Conservation (phyloP, 2,888 invertebrate species). For the Omphaloscelis lunosa region DNA sequence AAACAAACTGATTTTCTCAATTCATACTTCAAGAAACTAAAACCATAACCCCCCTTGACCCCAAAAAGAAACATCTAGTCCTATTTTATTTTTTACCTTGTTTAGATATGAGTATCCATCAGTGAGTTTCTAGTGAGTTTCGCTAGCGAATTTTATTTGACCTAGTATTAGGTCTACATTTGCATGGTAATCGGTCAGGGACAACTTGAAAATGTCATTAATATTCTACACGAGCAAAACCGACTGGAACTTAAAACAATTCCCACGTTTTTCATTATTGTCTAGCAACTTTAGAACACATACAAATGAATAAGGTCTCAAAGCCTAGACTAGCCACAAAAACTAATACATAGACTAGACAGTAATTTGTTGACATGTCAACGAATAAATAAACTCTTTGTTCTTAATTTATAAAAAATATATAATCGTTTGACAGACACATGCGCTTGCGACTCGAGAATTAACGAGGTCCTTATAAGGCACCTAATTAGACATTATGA, state of each 20-base stretch:
- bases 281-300: conserved; percentile 19
- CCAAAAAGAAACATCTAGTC: too few relatives aligned
- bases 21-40: too few relatives aligned
- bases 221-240: neutral
- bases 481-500: conserved; percentile 55
- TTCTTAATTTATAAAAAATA: conserved; percentile 36
- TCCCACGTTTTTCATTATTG: conserved; percentile 23
- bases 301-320: conserved; percentile 23
- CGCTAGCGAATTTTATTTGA: too few relatives aligned
- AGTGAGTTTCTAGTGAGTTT: too few relatives aligned
- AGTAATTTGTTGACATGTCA: conserved; percentile 59
- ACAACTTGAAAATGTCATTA: neutral
- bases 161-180: neutral
- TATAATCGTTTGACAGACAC: conserved; percentile 54
- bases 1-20: too few relatives aligned
- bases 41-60: too few relatives aligned
- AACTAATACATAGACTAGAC: conserved; percentile 25
- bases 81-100: neutral
- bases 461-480: conserved; percentile 62
- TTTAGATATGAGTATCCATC: neutral
- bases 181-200: neutral
- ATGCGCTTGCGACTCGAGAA: conserved; percentile 39
- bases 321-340: conserved; percentile 33
- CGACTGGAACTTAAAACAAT: neutral
- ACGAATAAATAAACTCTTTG: conserved; percentile 48